Conservation (phyloP, 2,113 vertebrate species). For the Colius striatus region DNA sequence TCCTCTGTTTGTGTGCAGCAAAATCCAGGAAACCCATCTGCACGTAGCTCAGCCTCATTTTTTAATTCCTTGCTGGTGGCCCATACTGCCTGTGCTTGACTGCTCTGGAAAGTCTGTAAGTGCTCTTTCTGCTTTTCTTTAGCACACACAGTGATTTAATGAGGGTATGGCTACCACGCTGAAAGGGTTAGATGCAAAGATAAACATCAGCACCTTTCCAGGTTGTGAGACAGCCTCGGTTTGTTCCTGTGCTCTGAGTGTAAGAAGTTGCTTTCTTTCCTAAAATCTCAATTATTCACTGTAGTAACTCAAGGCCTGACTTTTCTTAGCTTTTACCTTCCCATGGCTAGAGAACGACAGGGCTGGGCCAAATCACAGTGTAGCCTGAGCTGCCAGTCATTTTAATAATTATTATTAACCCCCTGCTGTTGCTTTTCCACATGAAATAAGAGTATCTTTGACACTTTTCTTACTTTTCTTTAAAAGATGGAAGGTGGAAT, state of each 20-base stretch:
- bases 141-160: neutral
- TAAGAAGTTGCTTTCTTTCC: neutral
- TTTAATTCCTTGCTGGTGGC: neutral
- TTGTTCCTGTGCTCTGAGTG: neutral
- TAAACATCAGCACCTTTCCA: neutral
- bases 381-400: slow-evolving; percentile 7
- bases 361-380: slow-evolving; percentile 5
- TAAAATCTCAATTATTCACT: neutral
- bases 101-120: neutral
- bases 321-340: slow-evolving; percentile 13
- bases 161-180: neutral
- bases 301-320: neutral
- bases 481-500: slow-evolving; percentile 67
- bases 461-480: slow-evolving; percentile 43
- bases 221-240: neutral
- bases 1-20: neutral
- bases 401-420: slow-evolving; percentile 72
- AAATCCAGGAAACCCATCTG: slow-evolving; percentile 18
- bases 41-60: neutral
- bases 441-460: slow-evolving; percentile 62
- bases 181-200: neutral
- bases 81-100: neutral
- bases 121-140: neutral
- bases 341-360: neutral
- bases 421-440: slow-evolving; percentile 54